Evolutionary conservation across 2,888 invertebrate species (phyloP).

Genomic region (Pristionchus exspectatus): DNA sequence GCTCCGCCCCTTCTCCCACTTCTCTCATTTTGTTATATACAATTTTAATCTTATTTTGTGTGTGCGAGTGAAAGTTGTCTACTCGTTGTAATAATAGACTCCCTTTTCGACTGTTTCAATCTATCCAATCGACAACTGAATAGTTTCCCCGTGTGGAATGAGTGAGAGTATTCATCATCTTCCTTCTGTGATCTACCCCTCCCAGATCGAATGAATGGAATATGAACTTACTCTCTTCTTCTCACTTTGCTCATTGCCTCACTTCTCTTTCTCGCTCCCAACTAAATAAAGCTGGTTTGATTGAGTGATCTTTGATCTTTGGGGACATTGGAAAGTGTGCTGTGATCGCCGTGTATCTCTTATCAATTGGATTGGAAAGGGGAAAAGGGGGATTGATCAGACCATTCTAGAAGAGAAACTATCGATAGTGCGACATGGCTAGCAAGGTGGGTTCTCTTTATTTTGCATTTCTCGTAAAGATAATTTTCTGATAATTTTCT

Average conservation of each 20-base stretch:
- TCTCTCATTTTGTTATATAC: constrained; percentile 48
- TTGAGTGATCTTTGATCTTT: constrained; percentile 40
- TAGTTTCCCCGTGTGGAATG: constrained; percentile 38
- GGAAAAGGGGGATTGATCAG: neutral
- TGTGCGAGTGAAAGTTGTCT: constrained; percentile 36
- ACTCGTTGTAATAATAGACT: constrained; percentile 42
- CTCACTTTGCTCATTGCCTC: constrained; percentile 32
- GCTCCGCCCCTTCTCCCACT: constrained; percentile 24
- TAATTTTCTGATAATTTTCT: too few relatives aligned
- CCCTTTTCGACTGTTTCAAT: constrained; percentile 43
- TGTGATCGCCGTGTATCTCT: constrained; percentile 36
- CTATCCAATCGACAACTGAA: constrained; percentile 46
- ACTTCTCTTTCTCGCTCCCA: constrained; percentile 47
- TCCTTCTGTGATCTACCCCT: neutral
- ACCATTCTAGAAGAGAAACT: constrained; percentile 19
- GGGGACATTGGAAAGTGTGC: neutral
- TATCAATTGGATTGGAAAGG: constrained; percentile 11
- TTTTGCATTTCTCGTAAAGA: neutral
- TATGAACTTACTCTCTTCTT: neutral
- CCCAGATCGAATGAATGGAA: neutral
- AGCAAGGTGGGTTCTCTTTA: neutral
- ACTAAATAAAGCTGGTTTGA: constrained; percentile 54
- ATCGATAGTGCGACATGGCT: constrained; percentile 10
- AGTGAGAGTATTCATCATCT: neutral
- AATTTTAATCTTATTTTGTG: constrained; percentile 42